Evolutionary conservation across 2,113 vertebrate genomes (phyloP), one percentile per base, ranked within the genome.

Genomic region (Periophthalmus modestus): DNA sequence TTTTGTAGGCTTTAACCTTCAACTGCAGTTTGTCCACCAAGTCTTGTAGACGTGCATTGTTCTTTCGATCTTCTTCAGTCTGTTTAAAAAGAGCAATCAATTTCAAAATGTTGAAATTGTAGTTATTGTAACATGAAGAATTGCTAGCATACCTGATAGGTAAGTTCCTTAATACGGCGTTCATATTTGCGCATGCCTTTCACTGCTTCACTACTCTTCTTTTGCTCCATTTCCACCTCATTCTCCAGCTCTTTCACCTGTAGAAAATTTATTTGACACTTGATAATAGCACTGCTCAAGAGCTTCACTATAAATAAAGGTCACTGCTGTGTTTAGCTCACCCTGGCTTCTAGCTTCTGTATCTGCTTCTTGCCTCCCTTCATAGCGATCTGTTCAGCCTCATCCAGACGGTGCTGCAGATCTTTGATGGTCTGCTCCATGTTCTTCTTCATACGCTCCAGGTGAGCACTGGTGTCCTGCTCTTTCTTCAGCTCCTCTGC

Each of bases 401-500:
- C 94, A 87, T 95, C 94, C 89, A 94, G 88, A 46, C 94, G 93
- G 72, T 94, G 93, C 83, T 95, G 93, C 79, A 94, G 86, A 83
- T 94, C 92, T 91, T 92, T 92, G 69, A 93, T 89, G 81, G 90
- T 92, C 55, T 90, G 90, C 76, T 90, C 85, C 89, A 91, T 89
- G 85, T 90, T 91, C 83, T 91, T 91, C 84, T 90, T 94, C 93
- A 94, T 94, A 0, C 95, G 93, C 92, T 98, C 97, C 92, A 98
- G 92, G 88, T 98, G 96, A 91, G 95, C 91, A 70, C 93, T 96
- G 69, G 95, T 95, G 75, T 96, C 95, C 89, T 96, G 94, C 80
- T 97, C 95, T 79, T 96, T 97, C 93, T 97, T 96, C 85, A 97
- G 92, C 89, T 96, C 95, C 87, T 98, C 95, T 71, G 94, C 94